Base-by-base conservation (phyloP, 2,113 vertebrate species). In the Nothobranchius kuhntae region DNA sequence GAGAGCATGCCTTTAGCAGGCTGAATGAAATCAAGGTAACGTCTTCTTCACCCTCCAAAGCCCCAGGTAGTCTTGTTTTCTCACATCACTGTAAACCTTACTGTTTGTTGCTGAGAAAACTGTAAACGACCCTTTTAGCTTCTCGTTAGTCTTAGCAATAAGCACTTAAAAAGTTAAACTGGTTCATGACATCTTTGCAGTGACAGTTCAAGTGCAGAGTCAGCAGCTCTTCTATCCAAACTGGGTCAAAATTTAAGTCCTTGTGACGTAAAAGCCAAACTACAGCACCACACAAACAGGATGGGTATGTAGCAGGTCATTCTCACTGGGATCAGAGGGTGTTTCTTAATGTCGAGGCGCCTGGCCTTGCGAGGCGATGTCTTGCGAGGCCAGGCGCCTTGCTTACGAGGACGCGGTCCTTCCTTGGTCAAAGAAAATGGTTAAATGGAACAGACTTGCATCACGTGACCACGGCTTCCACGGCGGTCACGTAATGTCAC, bases 11-110 rank as follows among this genome's bases (percentile, higher is more conserved):
- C 0, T 3, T 83, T 17, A 1, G 0, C 2, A 9, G 51, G 38
- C 81, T 90, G 3, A 21, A 30, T 3, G 7, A 13, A 0, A 78
- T 88, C 0, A 0, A 77, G 75, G 89, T 89, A 15, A 59, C 10
- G 2, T 10, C 1, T 7, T 36, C 15, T 48, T 10, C 35, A 21
- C 21, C 21, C 21, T 21, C 21, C 21, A 5, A 13, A 11, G 10
- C 8, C 40, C 7, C 2, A 36, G 30, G 26, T 7, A 6, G 14
- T 50, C 14, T n/a, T 14, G 48, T 36, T 36, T 47, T 67, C 45
- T 42, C 11, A 11, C 5, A 6, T 42, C 42, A n/a, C 9, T 17
- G 4, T 40, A 58, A n/a, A 42, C 12, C 15, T 58, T 10, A 12
- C 2, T 50, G n/a, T 58, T 17, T 21, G 17, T 2, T 42, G 21